Evolutionary conservation across 2,797 vertebrate species (phyloP), one percentile per base, ranked within the genome.

Genomic region (Mionectes olivaceus): DNA sequence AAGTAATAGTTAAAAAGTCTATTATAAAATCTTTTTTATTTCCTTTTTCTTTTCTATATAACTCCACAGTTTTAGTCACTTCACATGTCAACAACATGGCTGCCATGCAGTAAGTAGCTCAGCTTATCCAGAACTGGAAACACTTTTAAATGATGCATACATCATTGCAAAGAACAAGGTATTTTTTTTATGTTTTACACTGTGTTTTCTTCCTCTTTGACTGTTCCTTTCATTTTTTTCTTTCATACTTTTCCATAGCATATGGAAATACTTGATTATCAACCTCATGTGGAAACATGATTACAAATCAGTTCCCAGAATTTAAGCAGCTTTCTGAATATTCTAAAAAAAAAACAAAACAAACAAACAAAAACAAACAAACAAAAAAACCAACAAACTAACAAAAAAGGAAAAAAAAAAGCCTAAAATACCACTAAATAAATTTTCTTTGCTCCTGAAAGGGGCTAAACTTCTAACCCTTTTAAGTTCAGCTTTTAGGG

Each of bases 211-310:
- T 77, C 21, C 13, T 63, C 49, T 87, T 52, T 49, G 37, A 88
- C 80, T 39, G 10, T 0, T 8, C 6, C 21, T 84, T 67, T 79
- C 11, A 57, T 49, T 77, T 76, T 18, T 8, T 80, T 39, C 28
- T 83, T 89, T 77, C 10, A 22, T 64, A n/a, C 3, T 83, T 85
- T 63, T 75, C n/a, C 69, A 35, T 11, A 37, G 13, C 21, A 27
- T 78, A 84, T 19, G 27, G n/a, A 94, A 89, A 84, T 71, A 68
- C 21, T 81, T 37, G 7, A 32, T 89, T 60, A 63, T 68, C 30
- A 90, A 2, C 25, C 46, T 61, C 2, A 2, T 49, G 14, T 53
- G 30, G 21, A 52, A 89, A 61, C 8, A 56, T 11, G 7, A 63
- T 70, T 75, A 77, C 21, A 14, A 47, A 27, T 63, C 23, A 78